These are phyloP conservation scores for Axis porcinus DNA, from an alignment of 2,113 vertebrate genomes.

Conservation along the genomic window DNA sequence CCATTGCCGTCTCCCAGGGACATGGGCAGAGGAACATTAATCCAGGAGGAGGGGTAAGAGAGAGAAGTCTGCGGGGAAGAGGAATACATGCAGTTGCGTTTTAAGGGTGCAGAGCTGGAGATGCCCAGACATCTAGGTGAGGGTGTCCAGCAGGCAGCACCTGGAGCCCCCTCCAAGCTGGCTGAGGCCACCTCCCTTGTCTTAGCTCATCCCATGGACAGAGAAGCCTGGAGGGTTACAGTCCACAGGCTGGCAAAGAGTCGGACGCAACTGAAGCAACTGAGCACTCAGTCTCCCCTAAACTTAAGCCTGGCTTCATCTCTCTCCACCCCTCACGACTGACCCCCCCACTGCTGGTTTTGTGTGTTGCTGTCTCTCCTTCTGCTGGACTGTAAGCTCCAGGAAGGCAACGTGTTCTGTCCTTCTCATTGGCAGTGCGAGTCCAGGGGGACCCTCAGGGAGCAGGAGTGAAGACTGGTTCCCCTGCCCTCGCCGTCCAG, in stretches of 20 bases:
- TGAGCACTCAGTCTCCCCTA: background rate
- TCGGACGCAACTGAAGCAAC: rapidly evolving
- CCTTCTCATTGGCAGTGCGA: background rate
- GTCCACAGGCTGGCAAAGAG: background rate
- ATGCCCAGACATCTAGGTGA: background rate
- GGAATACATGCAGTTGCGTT: background rate
- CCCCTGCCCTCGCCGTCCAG: background rate
- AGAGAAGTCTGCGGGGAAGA: background rate
- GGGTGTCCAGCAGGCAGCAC: background rate
- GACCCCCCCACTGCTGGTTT: background rate
- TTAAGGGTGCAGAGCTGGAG: background rate
- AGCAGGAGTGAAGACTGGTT: background rate
- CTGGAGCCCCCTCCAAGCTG: background rate
- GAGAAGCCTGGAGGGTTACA: background rate
- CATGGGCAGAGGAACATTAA: background rate
- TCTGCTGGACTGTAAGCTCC: background rate
- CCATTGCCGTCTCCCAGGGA: too few relatives aligned
- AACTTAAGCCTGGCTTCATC: background rate
- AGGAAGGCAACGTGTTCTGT: background rate
- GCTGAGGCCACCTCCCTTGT: background rate
- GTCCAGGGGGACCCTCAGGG: background rate
- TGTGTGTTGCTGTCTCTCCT: background rate
- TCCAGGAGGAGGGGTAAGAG: background rate
- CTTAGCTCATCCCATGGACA: background rate
- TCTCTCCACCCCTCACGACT: background rate